These are phyloP conservation scores for Vireo griseus DNA, from an alignment of 2,797 vertebrate genomes.

Conservation along the genomic window DNA sequence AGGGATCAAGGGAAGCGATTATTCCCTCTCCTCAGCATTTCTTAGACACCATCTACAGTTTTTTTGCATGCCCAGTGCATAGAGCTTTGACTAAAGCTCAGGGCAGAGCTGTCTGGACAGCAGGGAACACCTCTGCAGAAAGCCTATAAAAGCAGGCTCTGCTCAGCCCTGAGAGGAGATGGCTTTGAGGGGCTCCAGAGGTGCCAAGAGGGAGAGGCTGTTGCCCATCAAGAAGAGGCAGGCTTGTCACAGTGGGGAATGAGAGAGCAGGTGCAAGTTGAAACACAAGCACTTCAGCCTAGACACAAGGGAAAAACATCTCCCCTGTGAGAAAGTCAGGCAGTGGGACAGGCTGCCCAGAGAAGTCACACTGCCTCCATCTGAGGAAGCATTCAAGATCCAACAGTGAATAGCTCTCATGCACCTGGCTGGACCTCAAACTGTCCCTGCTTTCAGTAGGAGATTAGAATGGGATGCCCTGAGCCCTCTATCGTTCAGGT, in stretches of 20 bases:
- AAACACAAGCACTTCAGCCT: neutral
- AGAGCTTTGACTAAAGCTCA: neutral
- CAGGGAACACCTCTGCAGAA: neutral
- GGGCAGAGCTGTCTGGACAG: neutral
- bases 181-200: neutral
- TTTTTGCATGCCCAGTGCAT: neutral
- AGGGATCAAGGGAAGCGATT: neutral
- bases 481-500: neutral
- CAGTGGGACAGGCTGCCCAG: neutral
- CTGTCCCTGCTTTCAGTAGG: neutral
- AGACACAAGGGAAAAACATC: neutral
- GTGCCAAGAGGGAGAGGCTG: neutral
- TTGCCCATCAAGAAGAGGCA: neutral
- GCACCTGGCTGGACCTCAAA: neutral
- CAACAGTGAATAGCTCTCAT: neutral
- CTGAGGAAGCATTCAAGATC: neutral
- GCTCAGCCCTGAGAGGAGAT: neutral
- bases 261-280: neutral
- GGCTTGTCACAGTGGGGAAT: neutral
- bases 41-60: no score
- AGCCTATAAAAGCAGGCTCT: neutral
- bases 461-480: neutral
- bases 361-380: neutral
- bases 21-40: neutral
- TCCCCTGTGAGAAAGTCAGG: neutral